Conservation (phyloP, 2,888 invertebrate species). For the Serripes groenlandicus region DNA sequence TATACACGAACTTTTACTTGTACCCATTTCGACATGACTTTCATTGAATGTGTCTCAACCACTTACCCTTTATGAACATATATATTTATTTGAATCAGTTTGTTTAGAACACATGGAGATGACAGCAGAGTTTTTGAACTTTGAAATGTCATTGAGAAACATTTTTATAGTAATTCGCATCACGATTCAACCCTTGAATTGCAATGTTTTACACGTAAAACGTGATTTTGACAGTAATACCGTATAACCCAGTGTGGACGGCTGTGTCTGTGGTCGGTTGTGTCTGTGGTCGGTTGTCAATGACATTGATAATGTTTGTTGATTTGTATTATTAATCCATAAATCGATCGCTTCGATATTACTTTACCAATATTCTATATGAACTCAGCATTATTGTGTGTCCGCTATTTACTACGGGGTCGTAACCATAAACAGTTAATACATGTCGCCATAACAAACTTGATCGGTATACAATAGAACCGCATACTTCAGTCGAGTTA, state of each 20-base stretch:
- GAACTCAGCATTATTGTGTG: constrained; percentile 10
- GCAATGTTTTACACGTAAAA: background rate
- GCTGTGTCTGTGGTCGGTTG: no score
- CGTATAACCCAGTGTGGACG: no score
- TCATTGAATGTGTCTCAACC: no score
- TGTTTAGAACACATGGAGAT: no score
- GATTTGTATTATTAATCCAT: constrained; percentile 8
- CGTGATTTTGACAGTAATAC: background rate
- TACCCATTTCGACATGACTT: no score
- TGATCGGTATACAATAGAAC: constrained; percentile 2
- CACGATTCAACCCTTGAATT: background rate
- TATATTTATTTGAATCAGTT: no score
- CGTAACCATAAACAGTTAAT: constrained; percentile 52
- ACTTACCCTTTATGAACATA: no score
- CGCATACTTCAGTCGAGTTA: constrained; percentile 10
- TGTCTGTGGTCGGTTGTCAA: no score
- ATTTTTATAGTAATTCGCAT: no score
- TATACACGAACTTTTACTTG: no score
- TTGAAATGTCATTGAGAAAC: no score
- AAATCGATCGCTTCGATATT: constrained; percentile 6
- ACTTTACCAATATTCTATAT: constrained; percentile 16
- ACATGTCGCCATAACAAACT: constrained; percentile 52
- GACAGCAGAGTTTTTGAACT: no score
- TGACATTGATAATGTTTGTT: constrained; percentile 15
- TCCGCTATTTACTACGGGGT: constrained; percentile 8